Conservation (phyloP, 1,140 invertebrate genomes). For the Drosophila leontia region DNA sequence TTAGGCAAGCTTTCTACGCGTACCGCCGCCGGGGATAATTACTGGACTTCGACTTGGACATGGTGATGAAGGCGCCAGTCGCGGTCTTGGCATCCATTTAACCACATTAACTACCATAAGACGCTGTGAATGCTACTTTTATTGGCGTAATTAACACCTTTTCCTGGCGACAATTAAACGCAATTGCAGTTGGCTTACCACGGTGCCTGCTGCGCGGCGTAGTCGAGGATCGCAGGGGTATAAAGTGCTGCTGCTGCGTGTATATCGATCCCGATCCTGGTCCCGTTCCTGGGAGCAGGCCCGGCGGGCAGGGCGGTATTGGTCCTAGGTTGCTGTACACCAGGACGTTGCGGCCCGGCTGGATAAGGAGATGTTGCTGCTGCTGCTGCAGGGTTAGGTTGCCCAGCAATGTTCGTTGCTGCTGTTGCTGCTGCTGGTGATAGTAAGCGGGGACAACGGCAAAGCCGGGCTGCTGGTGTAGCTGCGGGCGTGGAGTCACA, state of each 20-base stretch:
- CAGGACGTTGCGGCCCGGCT: slow-evolving; percentile 74
- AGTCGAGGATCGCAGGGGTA: slow-evolving; percentile 70
- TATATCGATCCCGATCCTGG: slow-evolving; percentile 56
- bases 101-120: slow-evolving; percentile 71
- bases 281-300: slow-evolving; percentile 54
- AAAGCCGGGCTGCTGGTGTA: slow-evolving; percentile 52
- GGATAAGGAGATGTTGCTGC: slow-evolving; percentile 71
- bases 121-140: slow-evolving; percentile 71
- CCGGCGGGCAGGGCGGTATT: slow-evolving; percentile 76
- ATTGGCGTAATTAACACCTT: slow-evolving; percentile 80
- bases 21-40: slow-evolving; percentile 55
- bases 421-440: slow-evolving; percentile 63
- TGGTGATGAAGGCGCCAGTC: slow-evolving; percentile 55
- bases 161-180: slow-evolving; percentile 57
- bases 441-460: slow-evolving; percentile 56
- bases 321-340: slow-evolving; percentile 75
- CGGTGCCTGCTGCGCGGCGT: slow-evolving; percentile 67
- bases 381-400: slow-evolving; percentile 65
- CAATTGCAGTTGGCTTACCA: slow-evolving; percentile 62
- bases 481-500: slow-evolving; percentile 61
- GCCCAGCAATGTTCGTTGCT: slow-evolving; percentile 63
- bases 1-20: slow-evolving; percentile 70
- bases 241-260: slow-evolving; percentile 73
- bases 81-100: slow-evolving; percentile 53
- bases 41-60: slow-evolving; percentile 42